Percentiles rank a stretch among this genome's conserved stretches.
Evolutionary conservation across 2,113 vertebrate genomes (phyloP).

Genomic region (Raphicerus campestris): DNA sequence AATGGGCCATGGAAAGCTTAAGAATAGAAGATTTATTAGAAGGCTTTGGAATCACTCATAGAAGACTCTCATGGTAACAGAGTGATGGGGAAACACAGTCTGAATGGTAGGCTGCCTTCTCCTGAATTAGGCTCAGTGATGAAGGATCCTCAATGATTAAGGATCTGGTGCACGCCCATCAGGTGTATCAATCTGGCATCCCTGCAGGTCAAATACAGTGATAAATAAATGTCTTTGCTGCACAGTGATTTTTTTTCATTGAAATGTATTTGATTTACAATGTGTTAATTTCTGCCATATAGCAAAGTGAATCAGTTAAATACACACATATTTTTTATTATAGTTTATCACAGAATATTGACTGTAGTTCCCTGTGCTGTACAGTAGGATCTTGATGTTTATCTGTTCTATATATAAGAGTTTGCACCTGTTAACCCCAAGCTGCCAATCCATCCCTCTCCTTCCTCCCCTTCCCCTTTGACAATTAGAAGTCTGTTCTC

Average conservation of each 20-base stretch:
- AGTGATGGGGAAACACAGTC: neutral
- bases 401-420: neutral
- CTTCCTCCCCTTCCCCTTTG: neutral
- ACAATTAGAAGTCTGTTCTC: neutral
- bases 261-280: neutral
- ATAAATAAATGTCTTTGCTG: neutral
- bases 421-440: neutral
- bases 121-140: neutral
- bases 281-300: neutral
- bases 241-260: neutral
- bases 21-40: neutral
- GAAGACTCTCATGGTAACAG: neutral
- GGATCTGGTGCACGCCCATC: rapidly evolving
- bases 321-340: neutral
- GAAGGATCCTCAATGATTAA: neutral
- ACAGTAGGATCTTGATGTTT: neutral
- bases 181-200: neutral
- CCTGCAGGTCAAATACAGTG: neutral
- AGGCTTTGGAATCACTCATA: neutral
- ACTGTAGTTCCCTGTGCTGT: neutral
- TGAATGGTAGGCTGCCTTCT: neutral
- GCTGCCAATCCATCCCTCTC: neutral
- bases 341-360: neutral
- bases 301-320: neutral
- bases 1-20: neutral